A percentile compares a stretch with the other conserved stretches of the same genome.
phyloP scores from a whole-genome alignment of 2,888 invertebrate species.

The Formica aserva region DNA sequence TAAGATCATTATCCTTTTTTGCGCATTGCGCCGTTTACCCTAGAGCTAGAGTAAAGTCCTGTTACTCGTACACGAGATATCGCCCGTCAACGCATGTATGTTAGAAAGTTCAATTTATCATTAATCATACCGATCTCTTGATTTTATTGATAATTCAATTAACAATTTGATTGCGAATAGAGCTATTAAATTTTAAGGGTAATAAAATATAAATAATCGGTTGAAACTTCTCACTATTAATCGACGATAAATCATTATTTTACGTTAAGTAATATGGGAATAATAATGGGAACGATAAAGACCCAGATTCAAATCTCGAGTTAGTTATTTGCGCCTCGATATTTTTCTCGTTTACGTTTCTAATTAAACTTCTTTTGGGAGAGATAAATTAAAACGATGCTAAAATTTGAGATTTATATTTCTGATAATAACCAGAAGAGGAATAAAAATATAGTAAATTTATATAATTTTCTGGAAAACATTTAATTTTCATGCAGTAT shows the following conservation, averaged over 20 bases:
- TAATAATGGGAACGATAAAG: neutral
- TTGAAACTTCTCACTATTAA: neutral
- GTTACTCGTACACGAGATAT: slow-evolving; percentile 5
- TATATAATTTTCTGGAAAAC: neutral
- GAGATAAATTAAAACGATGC: neutral
- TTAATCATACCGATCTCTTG: slow-evolving; percentile 10
- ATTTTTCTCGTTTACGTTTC: neutral
- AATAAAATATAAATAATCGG: slow-evolving; percentile 2
- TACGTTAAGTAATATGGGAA: neutral
- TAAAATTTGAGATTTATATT: neutral
- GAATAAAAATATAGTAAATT: neutral
- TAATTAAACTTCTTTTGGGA: neutral
- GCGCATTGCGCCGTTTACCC: slow-evolving; percentile 11
- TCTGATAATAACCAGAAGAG: neutral
- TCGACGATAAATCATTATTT: neutral
- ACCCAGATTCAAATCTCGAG: neutral
- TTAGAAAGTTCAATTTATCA: slow-evolving; percentile 11
- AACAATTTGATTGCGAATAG: neutral
- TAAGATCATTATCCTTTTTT: slow-evolving; percentile 43
- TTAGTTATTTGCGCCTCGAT: neutral
- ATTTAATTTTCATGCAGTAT: neutral
- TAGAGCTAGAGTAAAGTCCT: neutral
- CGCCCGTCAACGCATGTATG: neutral
- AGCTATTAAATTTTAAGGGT: neutral
- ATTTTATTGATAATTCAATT: slow-evolving; percentile 4